Conservation (phyloP, 2,113 vertebrate genomes). For the Archocentrus centrarchus region DNA sequence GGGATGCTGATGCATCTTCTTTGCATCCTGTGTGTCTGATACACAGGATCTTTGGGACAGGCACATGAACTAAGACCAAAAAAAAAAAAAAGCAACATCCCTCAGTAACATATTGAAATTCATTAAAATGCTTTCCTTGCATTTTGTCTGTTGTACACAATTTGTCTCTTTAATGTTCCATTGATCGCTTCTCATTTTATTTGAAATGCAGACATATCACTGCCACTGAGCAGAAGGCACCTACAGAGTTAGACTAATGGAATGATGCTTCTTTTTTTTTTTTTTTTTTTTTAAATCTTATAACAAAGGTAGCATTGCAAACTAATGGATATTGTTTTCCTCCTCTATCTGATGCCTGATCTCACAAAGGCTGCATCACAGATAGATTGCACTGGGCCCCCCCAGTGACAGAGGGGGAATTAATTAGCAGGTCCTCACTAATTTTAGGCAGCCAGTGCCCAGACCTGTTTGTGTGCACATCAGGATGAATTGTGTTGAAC, state of each 20-base stretch:
- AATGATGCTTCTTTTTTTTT: constrained; percentile 37
- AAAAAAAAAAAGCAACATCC: neutral
- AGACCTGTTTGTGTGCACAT: constrained; percentile 68
- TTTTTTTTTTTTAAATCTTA: constrained; percentile 24
- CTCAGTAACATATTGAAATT: constrained; percentile 63
- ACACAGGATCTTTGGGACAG: constrained; percentile 9
- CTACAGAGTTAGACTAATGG: constrained; percentile 76
- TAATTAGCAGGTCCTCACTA: constrained; percentile 79
- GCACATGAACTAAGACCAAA: constrained; percentile 29
- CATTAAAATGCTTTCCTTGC: constrained; percentile 66
- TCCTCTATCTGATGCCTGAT: constrained; percentile 75
- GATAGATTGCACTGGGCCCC: constrained; percentile 71
- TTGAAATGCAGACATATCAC: constrained; percentile 71
- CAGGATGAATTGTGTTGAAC: constrained; percentile 63
- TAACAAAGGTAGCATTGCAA: constrained; percentile 71
- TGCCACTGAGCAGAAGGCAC: constrained; percentile 48
- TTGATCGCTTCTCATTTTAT: constrained; percentile 78
- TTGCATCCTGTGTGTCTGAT: constrained; percentile 9
- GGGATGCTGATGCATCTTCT: neutral
- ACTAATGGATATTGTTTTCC: constrained; percentile 81
- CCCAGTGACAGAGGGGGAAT: constrained; percentile 76
- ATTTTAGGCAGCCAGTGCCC: constrained; percentile 75
- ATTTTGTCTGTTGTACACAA: constrained; percentile 59
- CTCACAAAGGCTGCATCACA: constrained; percentile 69
- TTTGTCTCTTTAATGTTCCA: constrained; percentile 73